Percentiles rank a stretch among this genome's conserved stretches.
Evolutionary conservation across 2,888 invertebrate genomes (phyloP).

Genomic region (Cheilosia pagana): DNA sequence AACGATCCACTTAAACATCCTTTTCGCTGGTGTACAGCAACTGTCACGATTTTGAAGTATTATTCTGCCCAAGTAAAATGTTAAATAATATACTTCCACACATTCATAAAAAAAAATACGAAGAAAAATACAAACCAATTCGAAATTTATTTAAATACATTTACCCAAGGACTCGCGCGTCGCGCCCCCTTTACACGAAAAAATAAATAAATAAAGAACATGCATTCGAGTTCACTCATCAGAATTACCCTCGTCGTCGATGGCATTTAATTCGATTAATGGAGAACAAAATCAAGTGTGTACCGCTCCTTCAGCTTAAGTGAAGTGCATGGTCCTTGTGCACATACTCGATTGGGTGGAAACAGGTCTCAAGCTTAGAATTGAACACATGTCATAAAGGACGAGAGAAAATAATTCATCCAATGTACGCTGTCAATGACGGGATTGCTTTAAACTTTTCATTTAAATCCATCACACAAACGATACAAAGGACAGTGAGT

Average conservation of each 20-base stretch:
- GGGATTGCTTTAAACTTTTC: slow-evolving; percentile 50
- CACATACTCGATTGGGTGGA: slow-evolving; percentile 8
- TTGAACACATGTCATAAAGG: slow-evolving; percentile 46
- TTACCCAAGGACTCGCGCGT: slow-evolving; percentile 35
- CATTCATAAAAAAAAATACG: not conserved
- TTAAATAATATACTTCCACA: not conserved
- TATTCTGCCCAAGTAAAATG: slow-evolving; percentile 4
- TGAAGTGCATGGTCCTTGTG: slow-evolving; percentile 54
- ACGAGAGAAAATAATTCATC: slow-evolving; percentile 2
- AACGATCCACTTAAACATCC: slow-evolving; percentile 33
- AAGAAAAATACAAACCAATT: slow-evolving; percentile 19
- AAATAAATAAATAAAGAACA: not conserved
- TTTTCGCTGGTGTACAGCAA: slow-evolving; percentile 26
- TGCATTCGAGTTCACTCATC: slow-evolving; percentile 31
- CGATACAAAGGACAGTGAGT: slow-evolving; percentile 58
- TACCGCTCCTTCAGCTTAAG: slow-evolving; percentile 33
- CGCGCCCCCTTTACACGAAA: not conserved
- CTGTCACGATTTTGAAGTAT: slow-evolving; percentile 61
- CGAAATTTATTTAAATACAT: slow-evolving; percentile 52
- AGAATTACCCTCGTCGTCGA: slow-evolving; percentile 48
- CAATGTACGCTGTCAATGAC: not conserved
- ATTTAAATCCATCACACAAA: slow-evolving; percentile 58
- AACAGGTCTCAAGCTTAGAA: slow-evolving; percentile 5
- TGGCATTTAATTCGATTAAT: slow-evolving; percentile 71
- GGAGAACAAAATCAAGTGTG: slow-evolving; percentile 64